Conservation (phyloP, 2,888 invertebrate genomes). For the Thera britannica region DNA sequence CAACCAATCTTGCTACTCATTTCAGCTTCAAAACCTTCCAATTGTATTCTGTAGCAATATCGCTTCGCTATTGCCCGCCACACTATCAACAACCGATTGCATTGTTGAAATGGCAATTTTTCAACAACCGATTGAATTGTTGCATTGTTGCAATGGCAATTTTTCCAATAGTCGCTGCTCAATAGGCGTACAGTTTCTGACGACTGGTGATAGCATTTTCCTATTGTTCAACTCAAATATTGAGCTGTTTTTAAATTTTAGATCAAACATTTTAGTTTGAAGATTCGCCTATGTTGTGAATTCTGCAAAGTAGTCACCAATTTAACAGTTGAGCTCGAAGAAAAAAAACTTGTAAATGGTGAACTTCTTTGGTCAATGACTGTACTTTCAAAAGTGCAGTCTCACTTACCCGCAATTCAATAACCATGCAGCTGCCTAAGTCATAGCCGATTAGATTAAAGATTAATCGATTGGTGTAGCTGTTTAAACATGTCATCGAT, state of each 20-base stretch:
- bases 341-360: neutral
- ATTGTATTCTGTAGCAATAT: slow-evolving; percentile 25
- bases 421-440: slow-evolving; percentile 66
- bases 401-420: slow-evolving; percentile 68
- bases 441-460: slow-evolving; percentile 42
- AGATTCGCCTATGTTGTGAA: neutral
- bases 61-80: slow-evolving; percentile 27
- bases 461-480: slow-evolving; percentile 32
- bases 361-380: neutral
- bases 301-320: neutral
- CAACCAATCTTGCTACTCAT: slow-evolving; percentile 11
- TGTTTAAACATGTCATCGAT: slow-evolving; percentile 63
- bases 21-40: slow-evolving; percentile 26
- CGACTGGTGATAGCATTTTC: neutral
- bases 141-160: slow-evolving; percentile 62
- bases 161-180: slow-evolving; percentile 50
- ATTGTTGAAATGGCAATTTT: slow-evolving; percentile 46
- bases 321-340: neutral
- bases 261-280: too few relatives aligned
- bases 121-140: slow-evolving; percentile 47
- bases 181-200: slow-evolving; percentile 2
- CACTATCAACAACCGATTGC: slow-evolving; percentile 45
- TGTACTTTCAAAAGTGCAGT: slow-evolving; percentile 48
- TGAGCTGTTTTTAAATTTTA: too few relatives aligned
- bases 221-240: too few relatives aligned